Base-by-base conservation (phyloP, 2,113 vertebrate species). In the Rafetus swinhoei region DNA sequence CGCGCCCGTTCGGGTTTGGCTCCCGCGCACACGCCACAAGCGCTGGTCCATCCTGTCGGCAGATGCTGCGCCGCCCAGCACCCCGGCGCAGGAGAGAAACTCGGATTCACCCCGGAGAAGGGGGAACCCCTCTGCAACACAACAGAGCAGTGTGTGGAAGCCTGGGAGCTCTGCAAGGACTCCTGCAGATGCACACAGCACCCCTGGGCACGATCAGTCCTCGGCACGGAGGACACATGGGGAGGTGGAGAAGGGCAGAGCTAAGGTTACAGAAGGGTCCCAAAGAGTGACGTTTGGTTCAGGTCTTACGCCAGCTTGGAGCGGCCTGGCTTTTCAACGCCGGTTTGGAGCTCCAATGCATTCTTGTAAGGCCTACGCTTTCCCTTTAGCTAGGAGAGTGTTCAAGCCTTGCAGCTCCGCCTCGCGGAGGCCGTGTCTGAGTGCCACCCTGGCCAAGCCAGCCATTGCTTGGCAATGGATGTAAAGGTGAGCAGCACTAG, bases 381-480 rank as follows among this genome's bases (percentile, higher is more conserved):
- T 72, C 19, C 19, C 65, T 72, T 72, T 35, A 35, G n/a, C 18
- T 69, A n/a, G 62, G 62, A 21, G 18, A 35, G 18, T 35, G 21
- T 35, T 72, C n/a, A n/a, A 69, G 15, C 32, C 15, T 4, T 16
- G n/a, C 19, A 69, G n/a, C 4, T 7, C 4, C 82, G 16, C 55
- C 8, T 1, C 45, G 19, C 29, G 0, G 5, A 79, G 59, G 82
- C 13, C 29, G 45, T 77, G 22, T 62, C 82, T 59, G 60, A 56
- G 52, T 5, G 10, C 10, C 5, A 35, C 32, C 29, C 79, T 18
- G 29, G 79, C 79, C 18, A 52, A 80, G 52, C 53, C 76, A 1
- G 0, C 1, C 0, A 2, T 74, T 56, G 32, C 29, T 0, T 6
- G 65, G 24, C 13, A 81, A 57, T 27, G 45, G 13, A 10, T 35